A percentile compares a stretch with the other conserved stretches of the same genome.
Evolutionary conservation across 2,888 invertebrate species (phyloP).

Genomic region (Idaea biselata): DNA sequence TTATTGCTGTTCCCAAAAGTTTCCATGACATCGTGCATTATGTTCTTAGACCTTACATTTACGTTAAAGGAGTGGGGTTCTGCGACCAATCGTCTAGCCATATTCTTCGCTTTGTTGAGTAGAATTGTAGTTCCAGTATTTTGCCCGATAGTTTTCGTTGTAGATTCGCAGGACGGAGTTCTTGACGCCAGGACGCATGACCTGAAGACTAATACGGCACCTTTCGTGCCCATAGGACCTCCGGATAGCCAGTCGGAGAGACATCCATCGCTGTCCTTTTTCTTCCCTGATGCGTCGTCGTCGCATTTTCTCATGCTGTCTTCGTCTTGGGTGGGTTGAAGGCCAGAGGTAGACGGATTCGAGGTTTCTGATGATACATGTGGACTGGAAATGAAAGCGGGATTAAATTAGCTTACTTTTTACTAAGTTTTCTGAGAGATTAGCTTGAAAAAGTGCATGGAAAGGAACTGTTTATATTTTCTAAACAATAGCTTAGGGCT

Average conservation of each 20-base stretch:
- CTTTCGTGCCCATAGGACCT: conserved; percentile 82
- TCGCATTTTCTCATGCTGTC: conserved; percentile 71
- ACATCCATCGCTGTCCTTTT: conserved; percentile 57
- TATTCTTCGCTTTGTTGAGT: conserved; percentile 71
- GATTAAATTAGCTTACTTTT: background rate
- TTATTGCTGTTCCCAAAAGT: conserved; percentile 64
- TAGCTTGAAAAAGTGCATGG: background rate
- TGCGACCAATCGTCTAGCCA: conserved; percentile 67
- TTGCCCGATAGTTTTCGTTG: conserved; percentile 64
- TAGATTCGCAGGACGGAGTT: conserved; percentile 69
- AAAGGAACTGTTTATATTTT: background rate
- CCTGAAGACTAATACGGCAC: conserved; percentile 84
- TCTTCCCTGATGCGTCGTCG: conserved; percentile 45
- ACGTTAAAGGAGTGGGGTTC: conserved; percentile 67
- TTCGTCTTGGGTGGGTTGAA: conserved; percentile 49
- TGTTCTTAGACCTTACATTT: conserved; percentile 63
- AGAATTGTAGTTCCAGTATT: conserved; percentile 69
- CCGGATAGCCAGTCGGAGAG: conserved; percentile 80
- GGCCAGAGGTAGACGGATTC: conserved; percentile 74
- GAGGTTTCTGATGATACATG: conserved; percentile 72
- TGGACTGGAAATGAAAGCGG: conserved; percentile 58
- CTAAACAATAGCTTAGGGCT: no score
- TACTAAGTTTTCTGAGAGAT: background rate
- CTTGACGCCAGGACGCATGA: conserved; percentile 81
- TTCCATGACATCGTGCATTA: conserved; percentile 77